phyloP scores from a whole-genome alignment of 2,797 vertebrate species.

The Chaenodraco wilsoni region DNA sequence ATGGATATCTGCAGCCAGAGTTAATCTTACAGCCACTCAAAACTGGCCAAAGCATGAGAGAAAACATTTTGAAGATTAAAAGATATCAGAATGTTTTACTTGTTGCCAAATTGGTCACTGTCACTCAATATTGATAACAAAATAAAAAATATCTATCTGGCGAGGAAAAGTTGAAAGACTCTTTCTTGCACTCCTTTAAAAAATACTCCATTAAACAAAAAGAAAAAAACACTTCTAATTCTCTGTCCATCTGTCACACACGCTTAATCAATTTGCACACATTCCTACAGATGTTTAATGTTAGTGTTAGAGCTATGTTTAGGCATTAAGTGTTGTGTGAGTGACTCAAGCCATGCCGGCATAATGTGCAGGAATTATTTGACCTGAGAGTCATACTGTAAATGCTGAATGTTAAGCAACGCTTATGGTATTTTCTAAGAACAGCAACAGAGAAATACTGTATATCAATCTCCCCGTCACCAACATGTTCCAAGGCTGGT shows the following conservation, averaged over 20 bases:
- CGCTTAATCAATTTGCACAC: not conserved
- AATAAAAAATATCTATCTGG: not conserved
- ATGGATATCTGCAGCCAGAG: not conserved
- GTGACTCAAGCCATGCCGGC: not conserved
- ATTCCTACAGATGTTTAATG: not conserved
- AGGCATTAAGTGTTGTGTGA: not conserved
- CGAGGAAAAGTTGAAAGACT: not conserved
- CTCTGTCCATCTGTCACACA: not conserved
- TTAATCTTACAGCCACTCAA: conserved; percentile 5
- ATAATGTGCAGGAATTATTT: not conserved
- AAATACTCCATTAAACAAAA: not conserved
- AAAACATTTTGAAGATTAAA: not conserved
- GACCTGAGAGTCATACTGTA: not conserved
- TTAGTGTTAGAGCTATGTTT: not conserved
- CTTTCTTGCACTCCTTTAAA: not conserved
- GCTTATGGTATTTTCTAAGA: not conserved
- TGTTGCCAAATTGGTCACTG: not conserved
- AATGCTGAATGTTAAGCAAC: not conserved
- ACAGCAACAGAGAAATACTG: not conserved
- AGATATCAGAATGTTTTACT: not conserved
- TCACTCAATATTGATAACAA: not conserved
- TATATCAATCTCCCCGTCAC: not conserved
- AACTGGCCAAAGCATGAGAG: not conserved
- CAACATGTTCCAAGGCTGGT: not conserved
- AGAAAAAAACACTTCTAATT: not conserved